phyloP scores from a whole-genome alignment of 1,140 invertebrate species.

The Drosophila jambulina region DNA sequence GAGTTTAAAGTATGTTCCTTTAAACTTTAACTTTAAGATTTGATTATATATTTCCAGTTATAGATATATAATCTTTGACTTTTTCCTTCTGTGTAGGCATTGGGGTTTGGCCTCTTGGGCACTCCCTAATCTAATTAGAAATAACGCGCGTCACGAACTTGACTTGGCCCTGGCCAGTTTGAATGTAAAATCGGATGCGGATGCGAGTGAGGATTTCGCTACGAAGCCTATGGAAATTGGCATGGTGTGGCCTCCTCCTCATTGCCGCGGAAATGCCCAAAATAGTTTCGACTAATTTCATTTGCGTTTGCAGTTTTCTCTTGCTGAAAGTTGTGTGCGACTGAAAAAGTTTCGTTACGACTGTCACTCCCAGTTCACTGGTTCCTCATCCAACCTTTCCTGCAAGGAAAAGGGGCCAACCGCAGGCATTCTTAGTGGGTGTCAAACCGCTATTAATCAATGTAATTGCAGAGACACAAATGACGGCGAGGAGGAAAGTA shows the following conservation, averaged over 20 bases:
- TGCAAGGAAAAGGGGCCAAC: conserved; percentile 1
- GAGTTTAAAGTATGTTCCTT: no score
- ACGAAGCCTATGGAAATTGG: conserved; percentile 36
- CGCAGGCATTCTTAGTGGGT: conserved; percentile 57
- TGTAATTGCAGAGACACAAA: conserved; percentile 67
- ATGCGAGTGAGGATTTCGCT: not conserved
- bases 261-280: conserved; percentile 46
- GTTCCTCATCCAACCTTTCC: conserved; percentile 5
- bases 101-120: conserved; percentile 24
- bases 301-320: conserved; percentile 78
- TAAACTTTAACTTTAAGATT: not conserved
- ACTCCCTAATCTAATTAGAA: conserved; percentile 75
- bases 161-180: conserved; percentile 47
- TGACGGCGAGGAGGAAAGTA: conserved; percentile 21
- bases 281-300: conserved; percentile 81
- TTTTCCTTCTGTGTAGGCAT: not conserved
- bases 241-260: not conserved
- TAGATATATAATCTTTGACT: not conserved
- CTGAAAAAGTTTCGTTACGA: conserved; percentile 51
- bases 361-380: conserved; percentile 42
- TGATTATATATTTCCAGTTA: not conserved
- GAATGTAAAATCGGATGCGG: conserved; percentile 25
- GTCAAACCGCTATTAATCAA: conserved; percentile 75
- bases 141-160: conserved; percentile 80
- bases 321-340: conserved; percentile 41